Evolutionary conservation across 2,113 vertebrate species (phyloP), one percentile per base, ranked within the genome.

Genomic region (Oxyruncus cristatus): DNA sequence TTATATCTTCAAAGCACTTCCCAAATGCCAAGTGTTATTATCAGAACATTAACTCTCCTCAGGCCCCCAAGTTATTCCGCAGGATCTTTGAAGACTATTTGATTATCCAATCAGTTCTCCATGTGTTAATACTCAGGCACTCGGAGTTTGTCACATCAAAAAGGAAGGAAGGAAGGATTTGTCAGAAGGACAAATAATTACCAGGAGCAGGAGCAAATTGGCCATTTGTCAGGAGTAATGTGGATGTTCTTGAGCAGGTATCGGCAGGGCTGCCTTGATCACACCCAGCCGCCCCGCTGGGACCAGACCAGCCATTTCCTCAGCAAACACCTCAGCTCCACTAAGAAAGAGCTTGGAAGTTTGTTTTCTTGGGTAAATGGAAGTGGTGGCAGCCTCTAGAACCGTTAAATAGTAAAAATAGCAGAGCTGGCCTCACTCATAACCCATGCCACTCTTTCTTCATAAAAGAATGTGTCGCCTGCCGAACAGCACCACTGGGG

Each of bases 51-150:
- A 94, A 30, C 74, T 82, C 83, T 92, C 42, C 58, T 96, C 88
- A 74, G 90, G 94, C 75, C 95, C 91, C 95, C 88, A 84, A 65
- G 74, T 89, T 92, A 78, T 77, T 92, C 95, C 7, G 41, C 89
- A 73, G 86, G 16, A 93, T 52, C 97, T 97, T 97, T 96, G 94
- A 97, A 96, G 97, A 89, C 58, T 88, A 97, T 96, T 97, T 94
- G 88, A 97, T 97, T 97, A 97, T 85, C 67, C 89, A 67, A 89
- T 94, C 93, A 92, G 84, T 67, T 89, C 94, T 84, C 95, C 95
- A 95, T 88, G 65, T 96, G 95, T 92, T 88, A 92, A 91, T 41
- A 74, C 95, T 97, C 97, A 97, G 86, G 81, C 90, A 88, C 88
- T 75, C 53, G 5, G 6, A 28, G 62, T 32, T 50, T 93, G 97